Evolutionary conservation across 1,140 invertebrate genomes (phyloP).

Genomic region (Wasmannia auropunctata): DNA sequence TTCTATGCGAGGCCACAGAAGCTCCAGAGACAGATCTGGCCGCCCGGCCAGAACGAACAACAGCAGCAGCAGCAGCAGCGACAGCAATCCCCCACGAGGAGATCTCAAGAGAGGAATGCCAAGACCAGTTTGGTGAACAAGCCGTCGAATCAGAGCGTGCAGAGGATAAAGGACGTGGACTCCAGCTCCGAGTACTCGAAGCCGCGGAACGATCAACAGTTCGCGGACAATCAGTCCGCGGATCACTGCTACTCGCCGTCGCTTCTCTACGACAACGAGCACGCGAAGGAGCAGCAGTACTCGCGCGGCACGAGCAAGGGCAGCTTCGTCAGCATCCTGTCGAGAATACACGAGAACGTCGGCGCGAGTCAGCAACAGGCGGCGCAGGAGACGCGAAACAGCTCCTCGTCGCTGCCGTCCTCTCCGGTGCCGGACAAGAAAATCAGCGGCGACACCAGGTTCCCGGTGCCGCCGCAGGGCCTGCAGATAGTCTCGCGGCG

Average conservation of each 20-base stretch:
- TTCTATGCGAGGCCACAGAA: constrained; percentile 92
- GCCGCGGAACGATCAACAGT: constrained; percentile 50
- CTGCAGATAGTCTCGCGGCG: constrained; percentile 89
- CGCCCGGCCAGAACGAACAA: constrained; percentile 84
- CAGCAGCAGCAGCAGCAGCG: constrained; percentile 58
- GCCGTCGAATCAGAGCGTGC: constrained; percentile 82
- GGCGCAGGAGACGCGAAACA: constrained; percentile 76
- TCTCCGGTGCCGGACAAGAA: constrained; percentile 81
- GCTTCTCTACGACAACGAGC: constrained; percentile 35
- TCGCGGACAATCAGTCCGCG: constrained; percentile 44
- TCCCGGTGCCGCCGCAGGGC: constrained; percentile 85
- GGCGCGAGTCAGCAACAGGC: constrained; percentile 81
- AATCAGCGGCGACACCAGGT: constrained; percentile 81
- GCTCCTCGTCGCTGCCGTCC: constrained; percentile 80
- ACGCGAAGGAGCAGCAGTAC: constrained; percentile 42
- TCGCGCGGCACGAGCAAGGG: constrained; percentile 77
- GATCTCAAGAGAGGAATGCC: constrained; percentile 21
- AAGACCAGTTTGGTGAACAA: constrained; percentile 63
- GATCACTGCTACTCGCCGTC: constrained; percentile 17
- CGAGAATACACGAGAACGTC: constrained; percentile 88
- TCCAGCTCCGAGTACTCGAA: constrained; percentile 74
- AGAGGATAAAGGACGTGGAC: constrained; percentile 83
- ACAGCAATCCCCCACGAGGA: constrained; percentile 53
- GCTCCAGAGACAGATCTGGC: constrained; percentile 90
- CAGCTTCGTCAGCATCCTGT: constrained; percentile 87